phyloP scores from a whole-genome alignment of 2,888 invertebrate species.

The Lasioglossum figueresi region DNA sequence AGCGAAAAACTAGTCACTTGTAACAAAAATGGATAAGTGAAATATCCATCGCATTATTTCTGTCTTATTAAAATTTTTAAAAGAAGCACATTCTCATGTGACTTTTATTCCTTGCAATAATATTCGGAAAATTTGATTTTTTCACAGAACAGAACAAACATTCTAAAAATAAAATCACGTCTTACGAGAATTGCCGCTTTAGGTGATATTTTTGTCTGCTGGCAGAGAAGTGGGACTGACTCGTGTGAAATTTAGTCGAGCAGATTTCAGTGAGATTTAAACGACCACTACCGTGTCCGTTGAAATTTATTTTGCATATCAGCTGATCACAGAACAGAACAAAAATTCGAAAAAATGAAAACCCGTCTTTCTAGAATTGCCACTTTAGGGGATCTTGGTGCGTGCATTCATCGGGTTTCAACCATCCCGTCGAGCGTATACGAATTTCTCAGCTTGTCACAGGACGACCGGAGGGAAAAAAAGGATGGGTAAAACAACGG shows the following conservation, averaged over 20 bases:
- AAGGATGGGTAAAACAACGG: neutral
- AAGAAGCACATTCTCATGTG: too few species aligned
- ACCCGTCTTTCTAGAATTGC: neutral
- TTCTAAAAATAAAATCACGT: neutral
- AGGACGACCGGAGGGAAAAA: neutral
- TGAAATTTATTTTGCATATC: neutral
- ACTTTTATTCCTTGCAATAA: too few species aligned
- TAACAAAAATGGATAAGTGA: neutral
- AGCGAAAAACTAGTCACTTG: neutral
- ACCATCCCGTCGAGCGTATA: conserved; percentile 4
- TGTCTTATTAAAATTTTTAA: too few species aligned
- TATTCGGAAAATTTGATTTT: neutral
- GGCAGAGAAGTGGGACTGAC: neutral
- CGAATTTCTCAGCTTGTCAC: conserved; percentile 16
- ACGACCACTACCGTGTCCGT: neutral
- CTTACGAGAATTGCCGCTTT: neutral
- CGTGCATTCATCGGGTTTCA: conserved; percentile 21
- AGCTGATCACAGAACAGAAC: neutral
- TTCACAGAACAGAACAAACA: neutral
- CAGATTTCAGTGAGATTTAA: neutral
- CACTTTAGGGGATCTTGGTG: conserved; percentile 8
- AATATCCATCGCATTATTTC: neutral
- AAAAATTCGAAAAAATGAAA: neutral
- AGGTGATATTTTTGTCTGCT: neutral
- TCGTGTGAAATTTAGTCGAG: too few species aligned